Evolutionary conservation across 2,113 vertebrate species (phyloP).

Genomic region (Potamarius usumacintae): DNA sequence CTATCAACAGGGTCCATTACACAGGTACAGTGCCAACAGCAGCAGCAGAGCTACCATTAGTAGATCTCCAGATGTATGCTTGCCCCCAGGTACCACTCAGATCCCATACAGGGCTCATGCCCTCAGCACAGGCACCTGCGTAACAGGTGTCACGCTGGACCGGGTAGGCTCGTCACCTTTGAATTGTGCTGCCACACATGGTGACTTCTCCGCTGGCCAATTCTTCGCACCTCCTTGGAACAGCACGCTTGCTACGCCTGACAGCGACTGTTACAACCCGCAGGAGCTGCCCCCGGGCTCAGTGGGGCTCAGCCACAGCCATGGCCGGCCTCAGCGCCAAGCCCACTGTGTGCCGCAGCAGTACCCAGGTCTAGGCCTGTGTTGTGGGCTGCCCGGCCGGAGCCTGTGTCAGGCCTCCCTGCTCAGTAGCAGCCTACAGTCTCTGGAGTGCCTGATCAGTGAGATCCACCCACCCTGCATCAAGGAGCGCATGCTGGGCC

Average conservation of each 20-base stretch:
- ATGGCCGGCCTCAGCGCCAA: conserved; percentile 55
- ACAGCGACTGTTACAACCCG: conserved; percentile 86
- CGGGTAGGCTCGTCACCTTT: conserved; percentile 77
- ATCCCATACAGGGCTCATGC: conserved; percentile 69
- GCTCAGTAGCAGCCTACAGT: conserved; percentile 96
- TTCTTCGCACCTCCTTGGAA: conserved; percentile 89
- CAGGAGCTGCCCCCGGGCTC: conserved; percentile 80
- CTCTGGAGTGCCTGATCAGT: conserved; percentile 96
- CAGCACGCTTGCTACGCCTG: conserved; percentile 81
- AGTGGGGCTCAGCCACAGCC: conserved; percentile 63
- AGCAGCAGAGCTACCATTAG: conserved; percentile 68
- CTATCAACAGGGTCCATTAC: conserved; percentile 77
- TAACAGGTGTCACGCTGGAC: conserved; percentile 58
- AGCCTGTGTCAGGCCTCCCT: conserved; percentile 84
- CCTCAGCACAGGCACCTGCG: conserved; percentile 47
- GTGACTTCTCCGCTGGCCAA: conserved; percentile 81
- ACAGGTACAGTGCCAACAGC: conserved; percentile 79
- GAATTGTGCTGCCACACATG: conserved; percentile 79
- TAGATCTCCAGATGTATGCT: conserved; percentile 79
- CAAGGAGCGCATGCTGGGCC: conserved; percentile 97
- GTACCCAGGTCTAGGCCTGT: conserved; percentile 70
- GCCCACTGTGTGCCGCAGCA: conserved; percentile 62
- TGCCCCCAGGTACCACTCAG: conserved; percentile 62
- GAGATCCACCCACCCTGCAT: conserved; percentile 96
- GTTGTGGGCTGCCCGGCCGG: conserved; percentile 78